These are phyloP conservation scores for Eustalomyia histrio DNA, from an alignment of 2,888 invertebrate genomes.

Conservation along the genomic window DNA sequence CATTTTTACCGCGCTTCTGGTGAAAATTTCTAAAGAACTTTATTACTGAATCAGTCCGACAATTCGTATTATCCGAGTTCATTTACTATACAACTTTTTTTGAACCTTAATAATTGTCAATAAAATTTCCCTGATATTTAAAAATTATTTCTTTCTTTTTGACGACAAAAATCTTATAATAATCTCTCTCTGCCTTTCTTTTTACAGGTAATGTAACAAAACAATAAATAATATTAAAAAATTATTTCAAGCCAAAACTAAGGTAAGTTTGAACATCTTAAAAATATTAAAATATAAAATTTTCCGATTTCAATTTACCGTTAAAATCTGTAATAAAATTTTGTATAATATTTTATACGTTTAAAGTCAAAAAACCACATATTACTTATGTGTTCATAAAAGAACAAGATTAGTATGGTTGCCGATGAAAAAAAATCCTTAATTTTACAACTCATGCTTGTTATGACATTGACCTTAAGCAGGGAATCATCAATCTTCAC, in stretches of 20 bases:
- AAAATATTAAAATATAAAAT: neutral
- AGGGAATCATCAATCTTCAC: conserved; percentile 61
- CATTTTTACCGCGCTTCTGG: too few relatives aligned
- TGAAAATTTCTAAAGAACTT: too few relatives aligned
- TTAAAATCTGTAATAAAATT: neutral
- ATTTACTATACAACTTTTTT: too few relatives aligned
- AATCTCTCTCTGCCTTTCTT: conserved; percentile 2
- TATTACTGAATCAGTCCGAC: too few relatives aligned
- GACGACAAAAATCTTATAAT: neutral
- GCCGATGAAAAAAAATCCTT: conserved; percentile 31
- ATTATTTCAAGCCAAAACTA: neutral
- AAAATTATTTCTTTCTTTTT: too few relatives aligned
- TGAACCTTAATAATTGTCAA: too few relatives aligned
- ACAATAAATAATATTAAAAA: neutral
- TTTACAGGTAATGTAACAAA: conserved; percentile 23
- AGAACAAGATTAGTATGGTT: conserved; percentile 1
- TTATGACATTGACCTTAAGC: conserved; percentile 65
- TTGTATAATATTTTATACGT: conserved; percentile 14
- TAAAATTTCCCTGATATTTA: too few relatives aligned
- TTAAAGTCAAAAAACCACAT: neutral
- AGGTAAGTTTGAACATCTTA: conserved; percentile 18
- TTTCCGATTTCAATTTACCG: neutral
- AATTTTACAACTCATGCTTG: conserved; percentile 64
- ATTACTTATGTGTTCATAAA: neutral
- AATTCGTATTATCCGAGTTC: too few relatives aligned